Evolutionary conservation across 2,888 invertebrate genomes (phyloP), one percentile per base, ranked within the genome.

Genomic region (Lottia gigantea): DNA sequence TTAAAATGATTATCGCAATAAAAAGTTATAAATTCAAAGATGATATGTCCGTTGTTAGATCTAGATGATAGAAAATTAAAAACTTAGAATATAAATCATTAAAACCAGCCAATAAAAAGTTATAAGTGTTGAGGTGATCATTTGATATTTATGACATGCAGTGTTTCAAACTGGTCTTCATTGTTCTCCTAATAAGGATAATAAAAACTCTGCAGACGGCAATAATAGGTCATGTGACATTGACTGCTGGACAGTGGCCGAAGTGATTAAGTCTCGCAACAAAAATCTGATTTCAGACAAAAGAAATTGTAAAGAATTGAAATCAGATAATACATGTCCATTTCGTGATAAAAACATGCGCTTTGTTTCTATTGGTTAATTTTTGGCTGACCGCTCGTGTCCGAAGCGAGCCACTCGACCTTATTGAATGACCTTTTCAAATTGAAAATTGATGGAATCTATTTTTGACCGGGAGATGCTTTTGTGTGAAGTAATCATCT

Each of bases 371-470:
- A 55, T 55, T 55, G 55, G 55, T 55, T 19, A 19, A 55, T 23
- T 55, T 55, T 55, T 55, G 14, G 23, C 55, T 55, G 55, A 55
- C 55, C 55, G 19, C 55, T 55, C 55, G 55, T 55, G 55, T 12
- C 55, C 55, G 55, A 23, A 55, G 55, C 55, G 23, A 55, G 55
- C 55, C 19, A 55, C 55, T 55, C 23, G 55, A 55, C 55, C 55
- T 12, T 11, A 55, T 8, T 23, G 55, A 19, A 23, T 23, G 19
- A 19, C 23, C 55, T 55, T 23, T 55, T 23, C 23, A 55, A 55
- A 55, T 55, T 55, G 55, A 55, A 55, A 55, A 55, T 55, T 55
- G 55, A 55, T 55, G 55, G 19, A 55, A 23, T 55, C 55, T 55
- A 55, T 55, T 55, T 55, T 55, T 55, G 55, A 55, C 55, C 55